Evolutionary conservation across 1,140 invertebrate genomes (phyloP).

Genomic region (Xylocopa sonorina): DNA sequence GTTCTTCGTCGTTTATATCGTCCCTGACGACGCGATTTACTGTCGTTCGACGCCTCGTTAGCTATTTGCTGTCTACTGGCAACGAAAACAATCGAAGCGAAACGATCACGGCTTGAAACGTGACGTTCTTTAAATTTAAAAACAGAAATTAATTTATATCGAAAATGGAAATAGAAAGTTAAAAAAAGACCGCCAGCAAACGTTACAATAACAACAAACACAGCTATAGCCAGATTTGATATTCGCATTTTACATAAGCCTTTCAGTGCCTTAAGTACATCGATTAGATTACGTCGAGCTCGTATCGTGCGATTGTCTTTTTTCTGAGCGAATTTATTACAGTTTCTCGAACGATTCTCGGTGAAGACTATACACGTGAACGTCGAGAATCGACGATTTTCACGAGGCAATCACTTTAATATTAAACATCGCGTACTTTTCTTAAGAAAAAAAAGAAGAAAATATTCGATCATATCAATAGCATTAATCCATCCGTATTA

Average conservation of each 20-base stretch:
- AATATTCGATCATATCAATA: background rate
- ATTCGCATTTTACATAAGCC: conserved; percentile 11
- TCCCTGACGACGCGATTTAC: background rate
- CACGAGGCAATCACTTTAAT: background rate
- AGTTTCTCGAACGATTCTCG: background rate
- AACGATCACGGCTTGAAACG: background rate
- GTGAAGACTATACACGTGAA: too few relatives aligned
- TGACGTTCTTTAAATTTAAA: background rate
- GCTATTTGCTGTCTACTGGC: background rate
- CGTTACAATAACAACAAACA: background rate
- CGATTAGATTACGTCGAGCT: conserved; percentile 10
- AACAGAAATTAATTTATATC: background rate
- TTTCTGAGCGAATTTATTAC: background rate
- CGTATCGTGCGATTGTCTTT: conserved; percentile 26
- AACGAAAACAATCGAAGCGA: background rate
- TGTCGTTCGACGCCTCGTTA: background rate
- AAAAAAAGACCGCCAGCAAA: background rate
- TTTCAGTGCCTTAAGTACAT: conserved; percentile 11
- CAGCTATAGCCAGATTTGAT: background rate
- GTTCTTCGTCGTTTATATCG: background rate
- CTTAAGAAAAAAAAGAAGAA: background rate
- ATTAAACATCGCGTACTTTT: background rate
- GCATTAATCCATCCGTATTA: too few relatives aligned
- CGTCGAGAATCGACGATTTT: background rate
- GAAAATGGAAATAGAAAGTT: too few relatives aligned